A percentile compares a stretch with the other conserved stretches of the same genome.
Evolutionary conservation across 2,888 invertebrate genomes (phyloP).

Genomic region (Crossocerus cetratus): DNA sequence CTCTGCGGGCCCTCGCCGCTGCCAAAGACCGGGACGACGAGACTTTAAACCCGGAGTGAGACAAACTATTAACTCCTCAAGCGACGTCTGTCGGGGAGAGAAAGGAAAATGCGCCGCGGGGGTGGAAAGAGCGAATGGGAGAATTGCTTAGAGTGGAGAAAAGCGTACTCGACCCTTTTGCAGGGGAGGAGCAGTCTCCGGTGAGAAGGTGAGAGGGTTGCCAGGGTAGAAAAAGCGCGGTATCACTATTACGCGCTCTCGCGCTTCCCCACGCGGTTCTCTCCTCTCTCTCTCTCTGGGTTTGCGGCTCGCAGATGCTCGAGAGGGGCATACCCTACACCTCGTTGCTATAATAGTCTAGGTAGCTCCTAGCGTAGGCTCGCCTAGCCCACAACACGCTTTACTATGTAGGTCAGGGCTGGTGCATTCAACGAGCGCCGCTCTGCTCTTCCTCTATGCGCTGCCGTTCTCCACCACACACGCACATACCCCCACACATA

Average conservation of each 20-base stretch:
- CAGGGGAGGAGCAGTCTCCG: no score
- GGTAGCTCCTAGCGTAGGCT: conserved; percentile 67
- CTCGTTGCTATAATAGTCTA: conserved; percentile 64
- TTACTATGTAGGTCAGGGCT: conserved; percentile 77
- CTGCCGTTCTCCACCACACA: conserved; percentile 42
- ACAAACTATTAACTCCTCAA: no score
- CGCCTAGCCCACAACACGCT: conserved; percentile 74
- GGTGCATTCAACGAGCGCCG: conserved; percentile 74
- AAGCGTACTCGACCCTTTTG: conserved; percentile 15
- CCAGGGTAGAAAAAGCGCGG: conserved; percentile 16
- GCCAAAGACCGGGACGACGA: no score
- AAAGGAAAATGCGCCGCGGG: no score
- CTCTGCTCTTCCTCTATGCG: conserved; percentile 72
- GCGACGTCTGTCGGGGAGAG: no score
- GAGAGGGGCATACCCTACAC: conserved; percentile 46
- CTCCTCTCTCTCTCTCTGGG: conserved; percentile 2
- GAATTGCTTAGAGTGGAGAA: background rate
- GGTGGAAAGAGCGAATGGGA: no score
- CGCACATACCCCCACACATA: no score
- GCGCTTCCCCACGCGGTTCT: conserved; percentile 36
- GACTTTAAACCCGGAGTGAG: no score
- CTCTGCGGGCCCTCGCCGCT: no score
- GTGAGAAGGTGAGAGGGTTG: no score
- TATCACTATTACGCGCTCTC: conserved; percentile 36
- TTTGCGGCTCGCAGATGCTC: conserved; percentile 15